A percentile compares a stretch with the other conserved stretches of the same genome.
Evolutionary conservation across 2,888 invertebrate genomes (phyloP).

Genomic region (Nymphalis polychloros): DNA sequence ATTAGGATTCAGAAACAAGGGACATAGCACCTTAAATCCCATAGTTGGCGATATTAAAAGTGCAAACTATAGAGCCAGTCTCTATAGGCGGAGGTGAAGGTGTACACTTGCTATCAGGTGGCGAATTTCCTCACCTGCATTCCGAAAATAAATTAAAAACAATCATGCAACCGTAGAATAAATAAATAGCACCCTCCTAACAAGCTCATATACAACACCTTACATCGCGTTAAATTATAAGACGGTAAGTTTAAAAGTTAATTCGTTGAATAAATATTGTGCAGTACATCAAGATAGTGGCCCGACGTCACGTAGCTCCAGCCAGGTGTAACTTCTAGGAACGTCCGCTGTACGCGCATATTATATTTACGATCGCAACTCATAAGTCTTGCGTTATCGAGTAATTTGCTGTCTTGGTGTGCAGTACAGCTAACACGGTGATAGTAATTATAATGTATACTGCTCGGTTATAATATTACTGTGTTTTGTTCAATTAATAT

Average conservation of each 20-base stretch:
- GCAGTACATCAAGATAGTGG: constrained; percentile 21
- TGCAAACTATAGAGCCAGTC: no score
- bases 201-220: no score
- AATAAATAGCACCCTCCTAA: no score
- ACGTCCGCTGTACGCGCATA: constrained; percentile 25
- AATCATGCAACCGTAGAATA: no score
- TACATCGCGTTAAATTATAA: neutral
- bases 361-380: constrained; percentile 23
- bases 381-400: constrained; percentile 29
- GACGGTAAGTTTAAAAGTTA: neutral
- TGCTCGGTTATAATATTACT: constrained; percentile 4
- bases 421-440: constrained; percentile 1
- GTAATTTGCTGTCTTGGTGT: constrained; percentile 25
- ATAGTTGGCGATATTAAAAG: no score
- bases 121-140: no score
- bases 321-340: constrained; percentile 29
- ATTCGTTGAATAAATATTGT: constrained; percentile 12
- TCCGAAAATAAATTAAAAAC: no score
- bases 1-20: no score
- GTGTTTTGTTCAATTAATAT: neutral
- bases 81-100: no score
- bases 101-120: no score
- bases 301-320: constrained; percentile 3
- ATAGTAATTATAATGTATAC: constrained; percentile 9
- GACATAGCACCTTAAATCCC: no score